These are phyloP conservation scores for Atta texana DNA, from an alignment of 1,140 invertebrate species.

Conservation along the genomic window DNA sequence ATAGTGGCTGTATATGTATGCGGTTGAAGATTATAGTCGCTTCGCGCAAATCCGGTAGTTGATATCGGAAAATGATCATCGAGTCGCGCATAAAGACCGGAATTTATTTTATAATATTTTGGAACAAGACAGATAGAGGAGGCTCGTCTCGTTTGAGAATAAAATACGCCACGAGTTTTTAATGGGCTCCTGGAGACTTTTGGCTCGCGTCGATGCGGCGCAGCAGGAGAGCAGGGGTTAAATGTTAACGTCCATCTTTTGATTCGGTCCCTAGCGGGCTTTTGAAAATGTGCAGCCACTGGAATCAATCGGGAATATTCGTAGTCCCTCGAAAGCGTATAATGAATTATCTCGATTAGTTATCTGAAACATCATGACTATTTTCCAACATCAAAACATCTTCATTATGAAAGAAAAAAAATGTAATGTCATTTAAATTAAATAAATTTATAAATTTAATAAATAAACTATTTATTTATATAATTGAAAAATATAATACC, in stretches of 20 bases:
- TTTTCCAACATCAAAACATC: background rate
- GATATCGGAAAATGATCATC: constrained; percentile 43
- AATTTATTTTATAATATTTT: background rate
- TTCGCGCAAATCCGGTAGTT: constrained; percentile 53
- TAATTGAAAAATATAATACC: background rate
- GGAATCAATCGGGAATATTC: constrained; percentile 39
- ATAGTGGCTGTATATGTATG: background rate
- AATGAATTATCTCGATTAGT: constrained; percentile 43
- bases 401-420: background rate
- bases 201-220: background rate
- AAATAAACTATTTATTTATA: background rate
- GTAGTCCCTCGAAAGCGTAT: background rate
- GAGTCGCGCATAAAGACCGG: constrained; percentile 48
- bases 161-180: constrained; percentile 62
- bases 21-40: constrained; percentile 44
- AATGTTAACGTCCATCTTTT: constrained; percentile 61
- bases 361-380: background rate
- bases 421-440: too few relatives aligned
- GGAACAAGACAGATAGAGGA: constrained; percentile 12
- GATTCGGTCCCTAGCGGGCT: constrained; percentile 25
- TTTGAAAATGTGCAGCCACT: constrained; percentile 58
- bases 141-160: constrained; percentile 2
- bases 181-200: constrained; percentile 38
- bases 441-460: too few relatives aligned
- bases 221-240: constrained; percentile 67